Evolutionary conservation across 2,113 vertebrate genomes (phyloP), one percentile per base, ranked within the genome.

Genomic region (Oxyruncus cristatus): DNA sequence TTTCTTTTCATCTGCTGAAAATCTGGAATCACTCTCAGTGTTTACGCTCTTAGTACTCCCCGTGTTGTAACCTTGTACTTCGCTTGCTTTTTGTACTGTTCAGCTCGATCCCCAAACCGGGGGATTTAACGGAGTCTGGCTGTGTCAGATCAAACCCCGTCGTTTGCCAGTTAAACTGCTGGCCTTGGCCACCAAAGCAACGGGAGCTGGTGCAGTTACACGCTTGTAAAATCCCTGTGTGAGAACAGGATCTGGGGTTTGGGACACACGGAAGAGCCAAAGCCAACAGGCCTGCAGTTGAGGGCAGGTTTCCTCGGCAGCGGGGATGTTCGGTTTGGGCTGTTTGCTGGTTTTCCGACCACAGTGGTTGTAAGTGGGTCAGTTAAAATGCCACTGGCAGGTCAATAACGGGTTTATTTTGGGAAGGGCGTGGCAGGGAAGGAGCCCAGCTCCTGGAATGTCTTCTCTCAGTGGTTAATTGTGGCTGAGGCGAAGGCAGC

Each of bases 1-100:
- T 95, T 83, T 83, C 75, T 95, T 94, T 91, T 81, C 72, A 87
- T 93, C 91, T 81, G 89, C 63, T 72, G 41, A 68, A 87, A 96
- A 84, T 87, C 88, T 94, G 95, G 89, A 93, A 72, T 89, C 92
- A 62, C 50, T 93, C 88, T 87, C 70, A 1, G 86, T 94, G 80
- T 91, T 94, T 78, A 76, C 0, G 3, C 68, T 95, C 76, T 77
- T 67, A 58, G 86, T 77, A 10, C 52, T 75, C 95, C 88, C 81
- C 53, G 21, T 61, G 72, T 79, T 49, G 66, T 79, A 89, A 56
- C 83, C 66, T 72, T 68, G 62, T 70, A 26, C 61, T 79, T 94
- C 35, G 62, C 88, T 89, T 11, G 49, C 32, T 77, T 93, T 92
- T 77, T 77, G 42, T 86, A 23, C 79, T 58, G 37, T 83, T 93